A percentile compares a stretch with the other conserved stretches of the same genome.
Evolutionary conservation across 2,113 vertebrate genomes (phyloP).

Genomic region (Cebidichthys violaceus): DNA sequence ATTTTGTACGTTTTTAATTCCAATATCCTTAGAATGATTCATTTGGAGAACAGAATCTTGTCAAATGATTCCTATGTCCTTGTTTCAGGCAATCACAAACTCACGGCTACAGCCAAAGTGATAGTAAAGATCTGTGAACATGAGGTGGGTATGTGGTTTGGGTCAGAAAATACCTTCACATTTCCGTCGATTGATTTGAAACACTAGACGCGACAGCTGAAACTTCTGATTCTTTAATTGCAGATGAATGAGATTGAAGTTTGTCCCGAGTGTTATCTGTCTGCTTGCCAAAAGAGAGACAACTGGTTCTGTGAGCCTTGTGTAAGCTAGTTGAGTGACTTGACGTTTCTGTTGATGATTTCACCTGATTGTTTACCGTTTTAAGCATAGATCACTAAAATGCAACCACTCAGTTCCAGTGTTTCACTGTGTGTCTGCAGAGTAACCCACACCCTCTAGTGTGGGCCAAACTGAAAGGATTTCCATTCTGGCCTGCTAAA

Average conservation of each 20-base stretch:
- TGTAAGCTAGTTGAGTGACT: constrained; percentile 85
- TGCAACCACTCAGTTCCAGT: constrained; percentile 29
- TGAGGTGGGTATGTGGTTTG: constrained; percentile 85
- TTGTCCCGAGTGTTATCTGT: constrained; percentile 98
- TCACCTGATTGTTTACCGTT: constrained; percentile 17
- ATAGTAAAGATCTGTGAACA: constrained; percentile 99
- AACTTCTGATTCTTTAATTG: constrained; percentile 47
- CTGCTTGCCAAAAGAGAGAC: constrained; percentile 98
- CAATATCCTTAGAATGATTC: background rate
- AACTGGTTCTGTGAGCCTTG: constrained; percentile 99
- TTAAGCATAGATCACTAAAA: constrained; percentile 26
- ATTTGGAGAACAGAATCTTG: background rate
- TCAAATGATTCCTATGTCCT: constrained; percentile 21
- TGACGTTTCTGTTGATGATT: constrained; percentile 36
- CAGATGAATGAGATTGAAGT: constrained; percentile 99
- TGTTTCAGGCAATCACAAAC: constrained; percentile 96
- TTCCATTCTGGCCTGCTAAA: constrained; percentile 99
- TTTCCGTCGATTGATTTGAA: background rate
- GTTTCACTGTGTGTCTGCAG: constrained; percentile 81
- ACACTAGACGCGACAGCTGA: background rate
- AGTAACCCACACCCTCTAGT: constrained; percentile 98
- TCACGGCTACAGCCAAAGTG: constrained; percentile 98
- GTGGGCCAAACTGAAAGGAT: constrained; percentile 99
- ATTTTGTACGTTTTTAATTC: background rate
- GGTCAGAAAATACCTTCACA: background rate